Conservation (phyloP, 35 echinoderm and acorn worm genomes). For the Chiridota heheva region DNA sequence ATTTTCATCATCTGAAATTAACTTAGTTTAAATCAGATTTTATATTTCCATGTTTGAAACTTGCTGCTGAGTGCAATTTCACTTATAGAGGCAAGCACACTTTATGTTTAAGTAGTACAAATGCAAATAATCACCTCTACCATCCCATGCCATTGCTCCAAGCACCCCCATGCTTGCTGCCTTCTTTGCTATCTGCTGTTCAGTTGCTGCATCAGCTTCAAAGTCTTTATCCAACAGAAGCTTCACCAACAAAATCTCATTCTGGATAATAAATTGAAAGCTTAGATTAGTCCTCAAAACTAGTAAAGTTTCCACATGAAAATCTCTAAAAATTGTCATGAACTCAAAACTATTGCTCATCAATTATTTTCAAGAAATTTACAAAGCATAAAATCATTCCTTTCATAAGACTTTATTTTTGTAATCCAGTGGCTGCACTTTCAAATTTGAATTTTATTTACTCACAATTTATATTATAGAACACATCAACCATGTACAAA, state of each 20-base stretch:
- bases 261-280: conserved; percentile 59
- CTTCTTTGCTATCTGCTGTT: background rate
- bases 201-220: conserved; percentile 31
- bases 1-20: no score
- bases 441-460: no score
- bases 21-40: no score
- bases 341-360: background rate
- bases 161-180: conserved; percentile 20
- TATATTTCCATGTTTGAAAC: no score
- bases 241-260: conserved; percentile 77
- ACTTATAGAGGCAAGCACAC: background rate
- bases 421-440: no score
- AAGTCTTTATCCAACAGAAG: conserved; percentile 72
- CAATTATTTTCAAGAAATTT: background rate
- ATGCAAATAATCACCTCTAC: background rate
- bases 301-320: background rate
- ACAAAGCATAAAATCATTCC: conserved; percentile 20
- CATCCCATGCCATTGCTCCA: conserved; percentile 29
- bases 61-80: background rate
- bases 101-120: background rate
- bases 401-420: no score
- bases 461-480: no score
- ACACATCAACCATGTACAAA: no score
- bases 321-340: background rate
- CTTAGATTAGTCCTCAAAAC: background rate